Evolutionary conservation across 2,113 vertebrate genomes (phyloP).

Genomic region (Mormyrus lacerda): DNA sequence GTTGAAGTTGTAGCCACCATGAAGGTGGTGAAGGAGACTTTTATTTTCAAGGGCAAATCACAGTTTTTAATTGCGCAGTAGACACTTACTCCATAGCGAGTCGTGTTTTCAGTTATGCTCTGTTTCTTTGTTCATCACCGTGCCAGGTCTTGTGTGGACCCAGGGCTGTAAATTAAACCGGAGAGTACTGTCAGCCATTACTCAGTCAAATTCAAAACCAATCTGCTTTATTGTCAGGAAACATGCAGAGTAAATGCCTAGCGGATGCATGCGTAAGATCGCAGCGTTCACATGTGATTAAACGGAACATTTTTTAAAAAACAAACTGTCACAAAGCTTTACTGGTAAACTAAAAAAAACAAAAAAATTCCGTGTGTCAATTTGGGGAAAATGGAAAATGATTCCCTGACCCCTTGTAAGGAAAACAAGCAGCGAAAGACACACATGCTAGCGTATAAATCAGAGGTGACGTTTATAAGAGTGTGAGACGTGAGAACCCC

Average conservation of each 20-base stretch:
- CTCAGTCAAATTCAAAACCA: background rate
- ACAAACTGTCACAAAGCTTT: background rate
- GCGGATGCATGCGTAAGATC: background rate
- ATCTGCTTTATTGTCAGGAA: slow-evolving; percentile 1
- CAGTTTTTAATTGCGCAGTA: background rate
- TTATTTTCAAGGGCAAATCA: background rate
- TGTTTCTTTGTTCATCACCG: background rate
- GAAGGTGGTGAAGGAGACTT: background rate
- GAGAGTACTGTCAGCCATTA: background rate
- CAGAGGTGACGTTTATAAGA: background rate
- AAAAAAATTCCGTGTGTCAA: background rate
- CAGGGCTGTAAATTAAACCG: background rate
- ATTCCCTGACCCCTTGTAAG: background rate
- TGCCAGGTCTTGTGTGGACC: background rate
- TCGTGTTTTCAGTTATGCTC: background rate
- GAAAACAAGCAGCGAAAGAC: background rate
- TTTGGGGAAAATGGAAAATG: background rate
- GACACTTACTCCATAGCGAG: background rate
- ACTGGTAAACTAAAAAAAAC: background rate
- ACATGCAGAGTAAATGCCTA: background rate
- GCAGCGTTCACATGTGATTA: background rate
- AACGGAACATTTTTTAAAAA: background rate
- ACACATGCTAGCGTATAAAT: background rate
- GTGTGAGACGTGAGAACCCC: background rate
- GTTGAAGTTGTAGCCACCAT: background rate